Conservation (phyloP, 2,113 vertebrate species). For the Brachirus orientalis region DNA sequence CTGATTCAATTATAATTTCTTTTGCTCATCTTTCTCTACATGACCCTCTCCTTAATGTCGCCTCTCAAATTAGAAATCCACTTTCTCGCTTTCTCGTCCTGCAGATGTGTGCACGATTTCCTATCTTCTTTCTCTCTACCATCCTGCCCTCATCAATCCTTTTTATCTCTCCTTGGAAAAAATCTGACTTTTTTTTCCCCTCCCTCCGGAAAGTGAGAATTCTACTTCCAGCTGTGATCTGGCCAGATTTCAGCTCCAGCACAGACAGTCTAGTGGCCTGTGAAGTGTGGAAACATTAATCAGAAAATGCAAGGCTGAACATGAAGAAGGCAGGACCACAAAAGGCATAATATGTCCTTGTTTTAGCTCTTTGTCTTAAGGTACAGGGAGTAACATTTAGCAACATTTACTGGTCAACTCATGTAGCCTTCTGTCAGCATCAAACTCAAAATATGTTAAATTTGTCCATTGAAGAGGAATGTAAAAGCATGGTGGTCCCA, state of each 20-base stretch:
- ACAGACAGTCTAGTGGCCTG: neutral
- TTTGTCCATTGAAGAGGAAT: too few species aligned
- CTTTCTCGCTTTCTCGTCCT: neutral
- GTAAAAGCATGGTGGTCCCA: too few species aligned
- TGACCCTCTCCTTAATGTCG: constrained; percentile 10
- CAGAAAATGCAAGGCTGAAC: neutral
- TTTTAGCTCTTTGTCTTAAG: neutral
- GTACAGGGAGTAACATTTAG: too few species aligned
- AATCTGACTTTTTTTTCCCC: neutral
- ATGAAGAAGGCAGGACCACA: neutral
- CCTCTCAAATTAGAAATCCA: constrained; percentile 36
- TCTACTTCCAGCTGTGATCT: constrained; percentile 57
- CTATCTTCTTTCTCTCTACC: neutral
- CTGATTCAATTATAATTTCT: neutral
- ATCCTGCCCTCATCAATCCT: neutral
- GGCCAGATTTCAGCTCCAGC: constrained; percentile 40
- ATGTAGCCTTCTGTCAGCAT: too few species aligned
- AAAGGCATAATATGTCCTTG: neutral
- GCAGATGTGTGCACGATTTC: neutral
- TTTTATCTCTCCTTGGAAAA: constrained; percentile 22
- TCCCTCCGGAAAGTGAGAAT: neutral
- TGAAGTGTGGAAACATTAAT: constrained; percentile 3
- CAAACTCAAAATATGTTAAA: too few species aligned
- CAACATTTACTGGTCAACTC: too few species aligned
- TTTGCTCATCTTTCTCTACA: constrained; percentile 24